phyloP scores from a whole-genome alignment of 2,797 vertebrate genomes.

The Syndactyla subalaris region DNA sequence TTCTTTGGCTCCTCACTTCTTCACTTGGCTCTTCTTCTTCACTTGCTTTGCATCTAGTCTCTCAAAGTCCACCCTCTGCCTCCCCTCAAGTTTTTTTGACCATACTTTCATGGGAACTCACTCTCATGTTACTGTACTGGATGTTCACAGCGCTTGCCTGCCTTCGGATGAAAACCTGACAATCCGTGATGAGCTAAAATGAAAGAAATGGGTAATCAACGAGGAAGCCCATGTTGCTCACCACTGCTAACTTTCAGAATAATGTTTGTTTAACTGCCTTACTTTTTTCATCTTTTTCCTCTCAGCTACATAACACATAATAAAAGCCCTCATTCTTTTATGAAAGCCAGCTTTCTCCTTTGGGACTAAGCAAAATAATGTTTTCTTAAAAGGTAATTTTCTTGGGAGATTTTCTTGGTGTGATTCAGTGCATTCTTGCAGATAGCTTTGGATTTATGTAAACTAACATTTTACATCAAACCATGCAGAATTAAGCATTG shows the following conservation, averaged over 20 bases:
- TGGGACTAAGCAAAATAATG: background rate
- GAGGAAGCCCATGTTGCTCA: background rate
- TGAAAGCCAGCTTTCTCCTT: background rate
- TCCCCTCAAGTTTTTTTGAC: background rate
- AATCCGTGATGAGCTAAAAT: background rate
- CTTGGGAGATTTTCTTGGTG: slow-evolving; percentile 10
- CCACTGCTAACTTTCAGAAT: background rate
- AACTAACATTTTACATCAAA: slow-evolving; percentile 9
- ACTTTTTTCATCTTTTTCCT: background rate
- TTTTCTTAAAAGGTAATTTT: slow-evolving; percentile 39
- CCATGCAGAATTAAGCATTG: background rate
- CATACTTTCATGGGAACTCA: background rate
- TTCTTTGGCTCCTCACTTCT: background rate
- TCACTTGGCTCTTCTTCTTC: background rate
- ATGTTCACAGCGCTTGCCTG: background rate
- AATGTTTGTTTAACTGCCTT: background rate
- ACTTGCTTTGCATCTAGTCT: background rate
- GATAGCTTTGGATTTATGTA: slow-evolving; percentile 16
- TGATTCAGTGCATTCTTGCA: background rate
- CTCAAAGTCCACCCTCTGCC: background rate
- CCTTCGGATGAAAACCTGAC: background rate
- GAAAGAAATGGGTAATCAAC: background rate
- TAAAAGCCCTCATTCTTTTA: background rate
- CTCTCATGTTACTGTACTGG: background rate
- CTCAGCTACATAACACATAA: background rate